Conservation (phyloP, 2,797 vertebrate genomes). For the Pipistrellus kuhlii region DNA sequence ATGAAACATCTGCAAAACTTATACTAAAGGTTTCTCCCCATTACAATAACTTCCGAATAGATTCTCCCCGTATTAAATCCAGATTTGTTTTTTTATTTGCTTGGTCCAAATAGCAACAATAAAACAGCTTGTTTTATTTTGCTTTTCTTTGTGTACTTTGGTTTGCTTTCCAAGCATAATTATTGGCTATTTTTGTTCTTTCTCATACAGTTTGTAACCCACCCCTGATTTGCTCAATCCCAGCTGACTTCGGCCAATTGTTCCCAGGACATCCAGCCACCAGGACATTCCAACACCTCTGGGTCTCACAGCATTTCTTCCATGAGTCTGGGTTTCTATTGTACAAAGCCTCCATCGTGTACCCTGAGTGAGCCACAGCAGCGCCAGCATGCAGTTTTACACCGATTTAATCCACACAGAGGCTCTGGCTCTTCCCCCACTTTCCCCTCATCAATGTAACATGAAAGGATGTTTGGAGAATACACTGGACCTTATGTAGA, state of each 20-base stretch:
- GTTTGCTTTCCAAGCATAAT: neutral
- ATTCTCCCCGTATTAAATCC: neutral
- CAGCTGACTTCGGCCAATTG: neutral
- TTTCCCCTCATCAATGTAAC: neutral
- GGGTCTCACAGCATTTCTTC: neutral
- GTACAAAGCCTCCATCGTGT: neutral
- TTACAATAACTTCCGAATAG: neutral
- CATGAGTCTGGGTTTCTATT: neutral
- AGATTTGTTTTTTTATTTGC: neutral
- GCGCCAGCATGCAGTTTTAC: rapidly evolving
- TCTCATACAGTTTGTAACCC: neutral
- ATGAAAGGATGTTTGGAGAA: neutral
- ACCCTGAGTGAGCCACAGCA: neutral
- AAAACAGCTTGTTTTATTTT: neutral
- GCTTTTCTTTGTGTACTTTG: too few relatives aligned
- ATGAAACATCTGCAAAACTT: neutral
- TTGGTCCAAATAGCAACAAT: neutral
- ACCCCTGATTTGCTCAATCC: neutral
- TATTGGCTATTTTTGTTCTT: neutral
- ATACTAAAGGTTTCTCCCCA: neutral
- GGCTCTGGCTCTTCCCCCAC: neutral
- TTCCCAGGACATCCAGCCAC: neutral
- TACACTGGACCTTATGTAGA: neutral
- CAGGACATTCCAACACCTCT: neutral
- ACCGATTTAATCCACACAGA: neutral